Conservation (phyloP, 1,140 invertebrate species). For the Bombus affinis region DNA sequence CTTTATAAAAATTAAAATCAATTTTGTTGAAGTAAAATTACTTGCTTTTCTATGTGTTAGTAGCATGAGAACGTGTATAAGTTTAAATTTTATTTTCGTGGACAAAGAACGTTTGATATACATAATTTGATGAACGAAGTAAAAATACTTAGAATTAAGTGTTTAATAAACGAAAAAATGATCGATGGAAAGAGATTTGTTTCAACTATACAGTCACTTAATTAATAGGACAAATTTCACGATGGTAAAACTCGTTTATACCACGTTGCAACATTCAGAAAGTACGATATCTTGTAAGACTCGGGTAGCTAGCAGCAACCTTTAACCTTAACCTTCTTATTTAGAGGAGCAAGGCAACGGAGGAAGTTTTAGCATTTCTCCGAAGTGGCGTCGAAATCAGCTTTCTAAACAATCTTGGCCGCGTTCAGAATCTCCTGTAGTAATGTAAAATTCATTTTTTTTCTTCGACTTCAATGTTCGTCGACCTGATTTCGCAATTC, state of each 20-base stretch:
- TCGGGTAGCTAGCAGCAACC: not conserved
- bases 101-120: too few relatives aligned
- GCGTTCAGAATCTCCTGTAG: slow-evolving; percentile 22
- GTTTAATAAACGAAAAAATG: not conserved
- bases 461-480: not conserved
- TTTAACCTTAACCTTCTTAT: slow-evolving; percentile 29
- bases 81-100: too few relatives aligned
- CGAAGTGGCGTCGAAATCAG: slow-evolving; percentile 6
- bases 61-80: too few relatives aligned
- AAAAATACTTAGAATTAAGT: too few relatives aligned
- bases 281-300: not conserved
- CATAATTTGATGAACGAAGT: too few relatives aligned
- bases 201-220: not conserved
- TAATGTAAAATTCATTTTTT: slow-evolving; percentile 49
- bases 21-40: too few relatives aligned
- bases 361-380: slow-evolving; percentile 32
- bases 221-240: slow-evolving; percentile 2
- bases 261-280: not conserved
- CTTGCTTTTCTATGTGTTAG: too few relatives aligned
- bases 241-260: not conserved
- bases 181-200: not conserved
- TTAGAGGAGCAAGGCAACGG: not conserved
- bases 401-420: slow-evolving; percentile 49
- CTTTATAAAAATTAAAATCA: too few relatives aligned
- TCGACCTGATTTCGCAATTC: slow-evolving; percentile 8